Base-by-base conservation (phyloP, 2,888 invertebrate species). In the Philopedon plagiatum region DNA sequence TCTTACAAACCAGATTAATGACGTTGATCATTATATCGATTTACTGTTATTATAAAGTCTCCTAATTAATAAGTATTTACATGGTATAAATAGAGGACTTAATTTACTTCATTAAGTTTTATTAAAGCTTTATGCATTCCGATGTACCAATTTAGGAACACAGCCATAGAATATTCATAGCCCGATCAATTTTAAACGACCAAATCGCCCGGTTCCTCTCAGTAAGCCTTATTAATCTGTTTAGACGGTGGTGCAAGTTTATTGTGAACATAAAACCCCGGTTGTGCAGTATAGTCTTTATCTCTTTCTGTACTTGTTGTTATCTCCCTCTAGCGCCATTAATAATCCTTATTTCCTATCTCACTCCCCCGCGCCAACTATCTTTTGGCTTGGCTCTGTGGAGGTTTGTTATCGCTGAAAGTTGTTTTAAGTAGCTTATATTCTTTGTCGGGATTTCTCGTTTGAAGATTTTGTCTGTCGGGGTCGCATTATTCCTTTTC, bases 391-490 rank as follows among this genome's bases (percentile, higher is more conserved):
- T 56, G 56, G 49, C 58, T 73, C 73, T 73, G 68, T 64, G 73
- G 68, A 68, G 73, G 68, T 67, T 73, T 73, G 73, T 73, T 73
- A 73, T 73, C 73, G 57, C 64, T 29, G 60, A 41, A 65, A 73
- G 68, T 68, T 73, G 68, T 68, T 73, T 73, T 73, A 73, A 73
- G 73, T 73, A 73, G 73, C 73, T 73, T 73, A 72, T 60, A 73
- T 73, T 73, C 73, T 73, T 73, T 73, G 73, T 64, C 68, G 63
- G 73, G 73, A 73, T 73, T 73, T 69, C 72, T 72, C 72, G 62
- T 71, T 71, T 71, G 66, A 68, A 68, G 61, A 61, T 68, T 51
- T 51, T 39, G 49, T 68, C 46, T 60, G 63, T 9, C 56, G 57
- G 69, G 64, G 58, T 71, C 71, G 65, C 29, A 58, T 65, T 58